Evolutionary conservation across 1,140 invertebrate genomes (phyloP).

Genomic region (Olivierus martensii): DNA sequence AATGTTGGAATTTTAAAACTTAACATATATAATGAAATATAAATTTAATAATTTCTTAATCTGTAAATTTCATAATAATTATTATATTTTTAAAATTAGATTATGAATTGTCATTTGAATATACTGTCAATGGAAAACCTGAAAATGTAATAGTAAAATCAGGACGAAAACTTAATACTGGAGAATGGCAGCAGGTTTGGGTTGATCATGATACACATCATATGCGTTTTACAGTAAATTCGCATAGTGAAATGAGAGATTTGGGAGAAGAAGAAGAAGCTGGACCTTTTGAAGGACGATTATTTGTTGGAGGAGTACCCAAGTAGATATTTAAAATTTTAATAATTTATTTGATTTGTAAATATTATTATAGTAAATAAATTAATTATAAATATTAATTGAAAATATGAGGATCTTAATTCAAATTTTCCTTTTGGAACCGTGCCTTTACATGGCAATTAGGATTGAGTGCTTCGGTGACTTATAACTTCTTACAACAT

Average conservation of each 20-base stretch:
- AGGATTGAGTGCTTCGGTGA: too few species aligned
- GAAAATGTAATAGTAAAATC: constrained; percentile 66
- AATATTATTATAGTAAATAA: too few species aligned
- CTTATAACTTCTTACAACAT: too few species aligned
- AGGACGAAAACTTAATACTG: constrained; percentile 62
- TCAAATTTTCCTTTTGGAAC: too few species aligned
- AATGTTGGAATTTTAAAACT: too few species aligned
- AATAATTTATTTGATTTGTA: too few species aligned
- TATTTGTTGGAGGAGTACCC: constrained; percentile 82
- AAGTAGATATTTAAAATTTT: constrained; percentile 54
- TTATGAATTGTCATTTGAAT: constrained; percentile 75
- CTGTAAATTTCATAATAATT: too few species aligned
- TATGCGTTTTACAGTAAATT: constrained; percentile 84
- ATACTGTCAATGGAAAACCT: constrained; percentile 59
- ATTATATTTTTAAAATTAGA: constrained; percentile 35
- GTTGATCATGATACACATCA: constrained; percentile 62
- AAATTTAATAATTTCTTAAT: too few species aligned
- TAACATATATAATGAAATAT: too few species aligned
- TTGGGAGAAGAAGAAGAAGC: constrained; percentile 70
- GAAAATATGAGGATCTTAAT: too few species aligned
- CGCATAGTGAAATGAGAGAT: constrained; percentile 72
- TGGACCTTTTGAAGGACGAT: constrained; percentile 77
- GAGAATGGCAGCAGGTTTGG: constrained; percentile 86
- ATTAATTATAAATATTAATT: too few species aligned
- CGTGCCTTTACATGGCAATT: too few species aligned